Evolutionary conservation across 2,888 invertebrate species (phyloP), one percentile per base, ranked within the genome.

Genomic region (Lasius fuliginosus): DNA sequence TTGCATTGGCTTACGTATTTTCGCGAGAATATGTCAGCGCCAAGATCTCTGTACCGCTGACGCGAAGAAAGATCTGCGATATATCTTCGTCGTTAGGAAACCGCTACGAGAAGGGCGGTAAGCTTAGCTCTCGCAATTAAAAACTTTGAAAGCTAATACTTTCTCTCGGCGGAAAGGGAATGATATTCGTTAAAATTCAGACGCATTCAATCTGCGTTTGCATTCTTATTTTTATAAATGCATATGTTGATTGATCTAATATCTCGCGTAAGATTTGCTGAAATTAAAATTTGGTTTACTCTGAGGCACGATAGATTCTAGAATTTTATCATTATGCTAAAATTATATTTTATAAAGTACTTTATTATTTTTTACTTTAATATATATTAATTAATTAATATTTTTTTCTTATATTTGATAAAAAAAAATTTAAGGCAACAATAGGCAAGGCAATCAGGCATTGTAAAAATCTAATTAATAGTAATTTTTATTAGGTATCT

Each of bases 51-150:
- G 40, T 36, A 30, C 42, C 11, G 64, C 60, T 62, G 75, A 56
- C 71, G 71, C 60, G 73, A 46, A 60, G 27, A 71, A 33, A 81
- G 23, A 18, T 46, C 60, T 60, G 73, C 79, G 49, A 73, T 81
- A 81, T 81, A 81, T 81, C 79, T 79, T 81, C 46, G 79, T 81
- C 49, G 60, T 81, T 81, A 81, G 36, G 36, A 71, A 71, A 81
- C 46, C 56, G 58, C 73, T 18, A 23, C 46, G 27, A 79, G 18
- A 49, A 36, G 36, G 27, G 60, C 69, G 46, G 46, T 18, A 36
- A 60, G 18, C 71, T 73, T 27, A 71, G 56, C 46, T 58, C 27
- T 58, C 27, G 60, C 73, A 81, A 81, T 81, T 81, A 81, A 36
- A 36, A 36, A 36, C 71, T 81, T 62, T 71, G 46, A 73, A 81